A percentile compares a stretch with the other conserved stretches of the same genome.
Evolutionary conservation across 2,888 invertebrate species (phyloP).

Genomic region (Leucozona laternaria): DNA sequence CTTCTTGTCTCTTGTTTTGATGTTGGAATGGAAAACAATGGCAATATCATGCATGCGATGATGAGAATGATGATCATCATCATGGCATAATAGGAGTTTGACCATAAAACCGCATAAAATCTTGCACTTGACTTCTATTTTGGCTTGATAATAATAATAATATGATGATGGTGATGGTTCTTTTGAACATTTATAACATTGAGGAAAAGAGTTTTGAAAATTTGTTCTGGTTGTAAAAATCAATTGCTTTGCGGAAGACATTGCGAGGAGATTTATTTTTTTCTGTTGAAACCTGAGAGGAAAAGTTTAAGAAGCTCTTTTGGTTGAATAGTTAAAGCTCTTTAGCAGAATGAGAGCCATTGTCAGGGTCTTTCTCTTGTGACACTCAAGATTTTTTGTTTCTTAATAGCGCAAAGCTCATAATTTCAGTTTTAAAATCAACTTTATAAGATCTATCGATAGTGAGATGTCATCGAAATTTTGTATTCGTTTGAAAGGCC

Average conservation of each 20-base stretch:
- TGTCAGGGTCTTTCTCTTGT: too few relatives aligned
- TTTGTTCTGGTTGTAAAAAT: conserved; percentile 66
- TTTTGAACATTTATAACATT: conserved; percentile 36
- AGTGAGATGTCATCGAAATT: too few relatives aligned
- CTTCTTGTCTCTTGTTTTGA: conserved; percentile 27
- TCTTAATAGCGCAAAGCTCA: too few relatives aligned
- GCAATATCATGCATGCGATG: conserved; percentile 37
- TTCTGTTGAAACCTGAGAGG: background rate
- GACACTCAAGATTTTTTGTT: too few relatives aligned
- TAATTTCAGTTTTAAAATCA: too few relatives aligned
- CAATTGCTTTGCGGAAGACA: conserved; percentile 50
- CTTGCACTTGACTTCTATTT: conserved; percentile 64
- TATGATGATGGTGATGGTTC: conserved; percentile 21
- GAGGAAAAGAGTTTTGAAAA: conserved; percentile 44
- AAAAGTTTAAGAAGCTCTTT: background rate
- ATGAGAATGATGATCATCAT: conserved; percentile 37
- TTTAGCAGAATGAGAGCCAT: background rate
- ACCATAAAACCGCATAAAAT: background rate
- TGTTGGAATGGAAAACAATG: conserved; percentile 58
- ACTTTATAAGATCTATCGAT: too few relatives aligned
- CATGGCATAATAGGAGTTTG: conserved; percentile 21
- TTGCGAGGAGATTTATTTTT: background rate
- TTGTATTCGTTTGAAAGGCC: too few relatives aligned
- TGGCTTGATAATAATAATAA: conserved; percentile 17
- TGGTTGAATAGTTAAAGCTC: background rate